phyloP scores from a whole-genome alignment of 2,113 vertebrate species.

The Larimichthys crocea region DNA sequence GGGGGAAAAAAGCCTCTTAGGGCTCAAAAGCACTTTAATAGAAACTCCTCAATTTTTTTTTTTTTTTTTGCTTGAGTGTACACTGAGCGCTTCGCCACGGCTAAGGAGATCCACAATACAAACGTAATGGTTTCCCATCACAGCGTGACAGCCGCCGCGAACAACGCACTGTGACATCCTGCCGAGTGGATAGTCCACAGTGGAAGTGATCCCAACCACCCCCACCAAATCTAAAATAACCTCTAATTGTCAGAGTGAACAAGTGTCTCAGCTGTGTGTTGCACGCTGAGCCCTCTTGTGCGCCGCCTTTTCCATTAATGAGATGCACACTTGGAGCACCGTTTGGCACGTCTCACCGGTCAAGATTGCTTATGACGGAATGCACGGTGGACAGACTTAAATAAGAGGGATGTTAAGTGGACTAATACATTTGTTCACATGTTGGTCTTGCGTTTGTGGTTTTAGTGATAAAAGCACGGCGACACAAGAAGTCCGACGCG shows the following conservation, averaged over 20 bases:
- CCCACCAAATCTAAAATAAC: constrained; percentile 58
- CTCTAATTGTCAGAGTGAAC: constrained; percentile 57
- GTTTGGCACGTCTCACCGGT: background rate
- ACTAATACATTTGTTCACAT: background rate
- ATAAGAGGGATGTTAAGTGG: background rate
- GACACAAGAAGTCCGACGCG: background rate
- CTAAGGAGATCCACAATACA: constrained; percentile 70
- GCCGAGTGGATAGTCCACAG: constrained; percentile 65
- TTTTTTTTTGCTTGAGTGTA: constrained; percentile 37
- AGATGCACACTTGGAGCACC: background rate
- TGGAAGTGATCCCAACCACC: constrained; percentile 41
- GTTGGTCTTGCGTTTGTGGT: background rate
- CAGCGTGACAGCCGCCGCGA: constrained; percentile 65
- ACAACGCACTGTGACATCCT: constrained; percentile 66
- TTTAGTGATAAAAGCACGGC: background rate
- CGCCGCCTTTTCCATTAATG: constrained; percentile 10
- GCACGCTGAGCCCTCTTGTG: background rate
- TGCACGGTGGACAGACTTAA: background rate
- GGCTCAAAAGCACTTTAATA: constrained; percentile 72
- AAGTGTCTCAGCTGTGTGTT: constrained; percentile 35
- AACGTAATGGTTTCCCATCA: constrained; percentile 70
- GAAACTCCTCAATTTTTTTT: constrained; percentile 47
- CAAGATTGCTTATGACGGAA: background rate
- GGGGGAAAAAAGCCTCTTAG: constrained; percentile 72
- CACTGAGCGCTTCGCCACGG: constrained; percentile 54